A percentile compares a stretch with the other conserved stretches of the same genome.
Conservation (phyloP, 2,888 invertebrate species). For the Oxycera nigricornis region DNA sequence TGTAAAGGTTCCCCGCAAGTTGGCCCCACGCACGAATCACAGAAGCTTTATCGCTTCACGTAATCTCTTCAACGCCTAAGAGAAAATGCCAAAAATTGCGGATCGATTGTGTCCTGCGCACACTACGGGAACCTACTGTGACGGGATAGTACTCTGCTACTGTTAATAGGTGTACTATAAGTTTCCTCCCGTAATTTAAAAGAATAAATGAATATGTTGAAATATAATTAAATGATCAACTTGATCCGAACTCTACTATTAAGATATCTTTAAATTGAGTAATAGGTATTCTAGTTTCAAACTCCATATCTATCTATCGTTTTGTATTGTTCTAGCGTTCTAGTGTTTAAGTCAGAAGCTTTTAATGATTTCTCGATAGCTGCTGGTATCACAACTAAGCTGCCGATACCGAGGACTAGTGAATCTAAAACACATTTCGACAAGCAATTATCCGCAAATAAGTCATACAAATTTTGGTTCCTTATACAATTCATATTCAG, state of each 20-base stretch:
- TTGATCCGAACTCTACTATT: too few relatives aligned
- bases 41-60: slow-evolving; percentile 26
- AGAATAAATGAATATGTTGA: too few relatives aligned
- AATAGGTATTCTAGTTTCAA: too few relatives aligned
- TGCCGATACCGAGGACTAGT: neutral
- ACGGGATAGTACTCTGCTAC: slow-evolving; percentile 17
- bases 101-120: slow-evolving; percentile 45
- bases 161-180: neutral
- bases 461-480: too few relatives aligned
- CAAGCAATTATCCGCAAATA: too few relatives aligned
- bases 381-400: neutral
- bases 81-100: slow-evolving; percentile 37
- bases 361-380: neutral
- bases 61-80: slow-evolving; percentile 37
- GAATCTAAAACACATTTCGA: too few relatives aligned
- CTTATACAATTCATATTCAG: neutral
- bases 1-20: neutral
- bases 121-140: slow-evolving; percentile 37
- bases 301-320: too few relatives aligned
- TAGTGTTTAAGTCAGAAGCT: neutral
- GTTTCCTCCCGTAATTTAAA: too few relatives aligned
- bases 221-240: too few relatives aligned
- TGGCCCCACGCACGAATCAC: slow-evolving; percentile 7
- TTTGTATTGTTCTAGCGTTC: too few relatives aligned
- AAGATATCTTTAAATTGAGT: too few relatives aligned